Evolutionary conservation across 2,797 vertebrate genomes (phyloP).

Genomic region (Enteromius anoplus): DNA sequence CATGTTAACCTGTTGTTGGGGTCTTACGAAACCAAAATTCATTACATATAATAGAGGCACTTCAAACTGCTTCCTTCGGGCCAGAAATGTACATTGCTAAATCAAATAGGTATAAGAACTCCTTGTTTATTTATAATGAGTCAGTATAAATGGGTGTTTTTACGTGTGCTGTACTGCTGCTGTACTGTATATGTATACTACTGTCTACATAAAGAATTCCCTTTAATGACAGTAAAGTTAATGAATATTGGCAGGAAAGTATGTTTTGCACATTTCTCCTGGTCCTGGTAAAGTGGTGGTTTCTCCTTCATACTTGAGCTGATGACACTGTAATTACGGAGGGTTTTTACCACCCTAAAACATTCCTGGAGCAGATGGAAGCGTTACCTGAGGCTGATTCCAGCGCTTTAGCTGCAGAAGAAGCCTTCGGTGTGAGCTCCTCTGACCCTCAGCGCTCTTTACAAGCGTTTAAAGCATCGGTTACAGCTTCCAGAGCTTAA

Average conservation of each 20-base stretch:
- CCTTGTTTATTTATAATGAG: too few species aligned
- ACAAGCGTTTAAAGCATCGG: constrained; percentile 57
- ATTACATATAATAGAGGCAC: too few species aligned
- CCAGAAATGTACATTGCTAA: too few species aligned
- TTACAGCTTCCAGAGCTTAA: constrained; percentile 59
- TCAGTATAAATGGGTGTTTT: too few species aligned
- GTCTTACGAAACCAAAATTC: too few species aligned
- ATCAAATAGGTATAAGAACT: too few species aligned
- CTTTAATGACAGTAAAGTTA: too few species aligned
- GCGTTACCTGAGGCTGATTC: constrained; percentile 66
- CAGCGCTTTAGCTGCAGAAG: constrained; percentile 47
- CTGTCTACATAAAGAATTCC: too few species aligned
- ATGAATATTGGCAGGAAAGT: not conserved
- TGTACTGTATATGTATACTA: too few species aligned
- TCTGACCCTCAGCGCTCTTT: constrained; percentile 49
- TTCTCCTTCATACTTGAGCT: constrained; percentile 70
- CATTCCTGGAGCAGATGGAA: constrained; percentile 80
- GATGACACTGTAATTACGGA: constrained; percentile 79
- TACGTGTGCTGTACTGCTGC: too few species aligned
- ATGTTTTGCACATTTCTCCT: not conserved
- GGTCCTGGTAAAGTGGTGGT: constrained; percentile 69
- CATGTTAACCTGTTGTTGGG: too few species aligned
- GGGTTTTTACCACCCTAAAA: constrained; percentile 72
- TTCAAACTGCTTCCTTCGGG: too few species aligned
- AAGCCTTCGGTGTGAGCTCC: constrained; percentile 39